Percentiles rank a stretch among this genome's conserved stretches.
Conservation (phyloP, 2,888 invertebrate species). For the Pantelozetes paolii region DNA sequence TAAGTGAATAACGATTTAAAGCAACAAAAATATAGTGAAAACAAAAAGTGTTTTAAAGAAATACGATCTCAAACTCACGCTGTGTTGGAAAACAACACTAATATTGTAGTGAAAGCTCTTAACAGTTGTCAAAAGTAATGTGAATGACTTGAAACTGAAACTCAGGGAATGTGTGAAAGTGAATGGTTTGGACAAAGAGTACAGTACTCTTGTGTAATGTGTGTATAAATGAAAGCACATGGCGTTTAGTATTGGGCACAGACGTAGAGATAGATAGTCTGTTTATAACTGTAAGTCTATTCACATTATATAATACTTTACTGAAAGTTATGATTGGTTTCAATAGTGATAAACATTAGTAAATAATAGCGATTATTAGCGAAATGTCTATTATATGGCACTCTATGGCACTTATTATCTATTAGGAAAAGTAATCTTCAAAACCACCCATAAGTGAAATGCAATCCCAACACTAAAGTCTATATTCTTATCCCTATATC, state of each 20-base stretch:
- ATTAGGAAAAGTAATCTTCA: neutral
- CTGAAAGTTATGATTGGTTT: slow-evolving; percentile 18
- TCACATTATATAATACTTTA: slow-evolving; percentile 4
- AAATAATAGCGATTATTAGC: slow-evolving; percentile 26
- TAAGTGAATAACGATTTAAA: no score
- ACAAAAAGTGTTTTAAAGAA: neutral
- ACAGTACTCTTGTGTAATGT: no score
- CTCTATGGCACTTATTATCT: neutral
- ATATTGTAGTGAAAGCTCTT: neutral
- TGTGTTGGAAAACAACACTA: neutral
- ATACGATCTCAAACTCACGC: neutral
- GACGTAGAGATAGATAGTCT: slow-evolving; percentile 2
- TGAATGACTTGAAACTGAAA: slow-evolving; percentile 22
- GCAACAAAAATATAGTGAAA: neutral
- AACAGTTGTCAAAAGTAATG: slow-evolving; percentile 10
- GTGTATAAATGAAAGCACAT: slow-evolving; percentile 16
- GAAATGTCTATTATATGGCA: neutral
- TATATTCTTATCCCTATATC: neutral
- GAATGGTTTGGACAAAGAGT: neutral
- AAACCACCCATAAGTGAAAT: slow-evolving; percentile 17
- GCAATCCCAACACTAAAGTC: neutral
- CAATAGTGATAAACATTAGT: slow-evolving; percentile 19
- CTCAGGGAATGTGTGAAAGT: neutral
- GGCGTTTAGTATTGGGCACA: slow-evolving; percentile 6
- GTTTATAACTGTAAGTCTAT: slow-evolving; percentile 3